Evolutionary conservation across 2,113 vertebrate genomes (phyloP).

Genomic region (Channa maculata): DNA sequence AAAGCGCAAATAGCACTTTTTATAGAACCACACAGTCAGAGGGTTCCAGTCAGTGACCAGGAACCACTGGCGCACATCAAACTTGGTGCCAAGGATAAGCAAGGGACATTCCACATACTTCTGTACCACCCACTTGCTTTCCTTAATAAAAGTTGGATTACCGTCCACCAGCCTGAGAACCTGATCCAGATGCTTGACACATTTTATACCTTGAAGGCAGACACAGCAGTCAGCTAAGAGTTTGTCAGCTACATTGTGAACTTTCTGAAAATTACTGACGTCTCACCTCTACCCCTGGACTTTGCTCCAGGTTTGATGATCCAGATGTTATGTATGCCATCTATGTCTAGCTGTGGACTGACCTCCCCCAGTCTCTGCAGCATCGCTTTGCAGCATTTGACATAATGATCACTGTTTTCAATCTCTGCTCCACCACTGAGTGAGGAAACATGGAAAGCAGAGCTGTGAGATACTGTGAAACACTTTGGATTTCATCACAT

Average conservation of each 20-base stretch:
- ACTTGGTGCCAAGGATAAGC: slow-evolving; percentile 90
- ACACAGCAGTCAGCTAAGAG: background rate
- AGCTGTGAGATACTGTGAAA: background rate
- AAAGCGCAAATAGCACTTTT: slow-evolving; percentile 91
- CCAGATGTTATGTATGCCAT: slow-evolving; percentile 90
- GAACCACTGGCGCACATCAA: slow-evolving; percentile 94
- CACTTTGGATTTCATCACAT: background rate
- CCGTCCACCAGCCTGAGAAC: slow-evolving; percentile 84
- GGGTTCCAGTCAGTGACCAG: slow-evolving; percentile 94
- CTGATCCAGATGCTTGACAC: slow-evolving; percentile 84
- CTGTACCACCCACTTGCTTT: slow-evolving; percentile 92
- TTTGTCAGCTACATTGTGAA: background rate
- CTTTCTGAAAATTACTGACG: background rate
- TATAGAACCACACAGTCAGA: slow-evolving; percentile 92
- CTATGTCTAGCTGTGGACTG: slow-evolving; percentile 88
- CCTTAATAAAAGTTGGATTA: slow-evolving; percentile 64
- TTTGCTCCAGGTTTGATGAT: slow-evolving; percentile 93
- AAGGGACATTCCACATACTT: slow-evolving; percentile 93
- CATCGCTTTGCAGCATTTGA: slow-evolving; percentile 76
- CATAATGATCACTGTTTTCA: slow-evolving; percentile 55
- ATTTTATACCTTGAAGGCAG: slow-evolving; percentile 85
- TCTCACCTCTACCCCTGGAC: slow-evolving; percentile 90
- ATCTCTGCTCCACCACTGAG: slow-evolving; percentile 81
- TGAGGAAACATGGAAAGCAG: slow-evolving; percentile 20
- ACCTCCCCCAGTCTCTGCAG: slow-evolving; percentile 77